Conservation (phyloP, 2,888 invertebrate species). For the Dryomyza anilis region DNA sequence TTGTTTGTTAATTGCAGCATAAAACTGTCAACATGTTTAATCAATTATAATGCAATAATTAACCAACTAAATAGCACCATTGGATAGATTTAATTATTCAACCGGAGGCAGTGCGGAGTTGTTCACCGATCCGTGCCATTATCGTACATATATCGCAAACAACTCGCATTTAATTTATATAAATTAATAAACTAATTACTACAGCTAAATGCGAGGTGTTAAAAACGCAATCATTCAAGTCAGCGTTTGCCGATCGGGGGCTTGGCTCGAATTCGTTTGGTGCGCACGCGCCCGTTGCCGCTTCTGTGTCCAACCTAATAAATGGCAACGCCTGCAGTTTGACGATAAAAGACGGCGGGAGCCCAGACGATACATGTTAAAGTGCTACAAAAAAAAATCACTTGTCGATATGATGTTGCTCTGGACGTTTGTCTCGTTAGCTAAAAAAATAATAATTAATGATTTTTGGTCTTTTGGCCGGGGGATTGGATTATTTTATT, state of each 20-base stretch:
- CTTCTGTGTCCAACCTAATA: neutral
- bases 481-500: neutral
- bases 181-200: slow-evolving; percentile 16
- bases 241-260: neutral
- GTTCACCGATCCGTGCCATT: slow-evolving; percentile 2
- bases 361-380: neutral
- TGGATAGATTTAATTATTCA: neutral
- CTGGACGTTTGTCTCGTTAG: neutral
- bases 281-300: neutral
- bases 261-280: too few relatives aligned
- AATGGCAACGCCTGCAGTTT: neutral
- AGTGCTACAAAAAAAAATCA: too few relatives aligned
- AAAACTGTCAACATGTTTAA: neutral
- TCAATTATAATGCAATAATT: neutral
- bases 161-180: slow-evolving; percentile 18
- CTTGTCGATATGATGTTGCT: neutral
- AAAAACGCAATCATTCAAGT: slow-evolving; percentile 11
- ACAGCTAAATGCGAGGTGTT: slow-evolving; percentile 17
- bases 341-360: neutral
- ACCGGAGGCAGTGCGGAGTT: neutral
- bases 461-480: too few relatives aligned
- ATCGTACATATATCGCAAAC: neutral
- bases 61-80: neutral
- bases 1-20: too few relatives aligned
- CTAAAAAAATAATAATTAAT: slow-evolving; percentile 50